A percentile compares a stretch with the other conserved stretches of the same genome.
Conservation (phyloP, 2,888 invertebrate species). For the Linnaemya tessellans region DNA sequence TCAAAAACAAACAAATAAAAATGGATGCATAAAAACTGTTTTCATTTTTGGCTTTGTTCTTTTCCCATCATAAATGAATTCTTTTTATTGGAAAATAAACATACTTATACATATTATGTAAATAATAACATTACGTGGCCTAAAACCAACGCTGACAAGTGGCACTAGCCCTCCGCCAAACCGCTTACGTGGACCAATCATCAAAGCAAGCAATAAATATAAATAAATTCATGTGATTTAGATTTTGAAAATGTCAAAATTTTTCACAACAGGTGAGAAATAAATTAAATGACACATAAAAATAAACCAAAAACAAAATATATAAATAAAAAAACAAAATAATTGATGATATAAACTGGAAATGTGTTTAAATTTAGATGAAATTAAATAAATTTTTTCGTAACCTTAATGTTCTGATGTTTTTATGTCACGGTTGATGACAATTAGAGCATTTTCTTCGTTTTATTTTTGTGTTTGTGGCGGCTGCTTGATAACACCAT, state of each 20-base stretch:
- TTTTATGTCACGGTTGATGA: constrained; percentile 5
- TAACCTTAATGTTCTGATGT: not conserved
- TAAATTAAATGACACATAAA: constrained; percentile 26
- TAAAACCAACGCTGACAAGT: no score
- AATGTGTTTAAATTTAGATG: not conserved
- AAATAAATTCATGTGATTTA: constrained; percentile 33
- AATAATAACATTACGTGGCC: no score
- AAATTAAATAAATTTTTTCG: constrained; percentile 6
- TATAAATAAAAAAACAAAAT: not conserved
- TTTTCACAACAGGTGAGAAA: constrained; percentile 37
- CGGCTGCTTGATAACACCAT: no score
- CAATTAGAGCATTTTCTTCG: no score
- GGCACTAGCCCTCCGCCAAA: no score
- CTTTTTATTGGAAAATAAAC: no score
- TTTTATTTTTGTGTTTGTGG: not conserved
- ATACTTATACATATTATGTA: no score
- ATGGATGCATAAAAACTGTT: no score
- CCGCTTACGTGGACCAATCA: no score
- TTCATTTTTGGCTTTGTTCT: no score
- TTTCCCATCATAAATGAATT: no score
- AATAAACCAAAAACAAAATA: constrained; percentile 2
- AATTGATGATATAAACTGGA: constrained; percentile 19
- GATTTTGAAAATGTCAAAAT: not conserved
- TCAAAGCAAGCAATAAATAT: not conserved
- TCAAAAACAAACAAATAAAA: no score